Evolutionary conservation across 2,888 invertebrate genomes (phyloP).

Genomic region (Ditula angustiorana): DNA sequence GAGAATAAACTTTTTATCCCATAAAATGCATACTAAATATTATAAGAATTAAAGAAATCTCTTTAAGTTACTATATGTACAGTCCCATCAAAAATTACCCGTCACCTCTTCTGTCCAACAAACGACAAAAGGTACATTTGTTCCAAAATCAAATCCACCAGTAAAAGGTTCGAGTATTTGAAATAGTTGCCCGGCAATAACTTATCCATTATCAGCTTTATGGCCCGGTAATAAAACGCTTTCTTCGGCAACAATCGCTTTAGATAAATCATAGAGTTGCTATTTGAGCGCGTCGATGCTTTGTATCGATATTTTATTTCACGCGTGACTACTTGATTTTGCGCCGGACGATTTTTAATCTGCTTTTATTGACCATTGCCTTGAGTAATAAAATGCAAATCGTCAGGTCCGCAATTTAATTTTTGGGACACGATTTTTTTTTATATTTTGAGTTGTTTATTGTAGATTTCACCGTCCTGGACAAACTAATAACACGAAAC

Average conservation of each 20-base stretch:
- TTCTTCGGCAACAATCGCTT: conserved; percentile 36
- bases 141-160: conserved; percentile 27
- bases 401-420: too few relatives aligned
- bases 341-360: too few relatives aligned
- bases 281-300: conserved; percentile 1
- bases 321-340: conserved; percentile 12
- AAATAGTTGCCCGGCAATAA: conserved; percentile 34
- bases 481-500: too few relatives aligned
- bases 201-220: conserved; percentile 40
- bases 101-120: neutral
- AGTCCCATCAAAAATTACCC: neutral
- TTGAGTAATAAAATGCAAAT: too few relatives aligned
- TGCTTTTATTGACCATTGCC: too few relatives aligned
- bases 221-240: conserved; percentile 37
- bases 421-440: too few relatives aligned
- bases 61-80: too few relatives aligned
- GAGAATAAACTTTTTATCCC: too few relatives aligned
- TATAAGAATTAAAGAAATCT: too few relatives aligned
- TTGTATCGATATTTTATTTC: conserved; percentile 33
- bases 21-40: too few relatives aligned
- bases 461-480: too few relatives aligned
- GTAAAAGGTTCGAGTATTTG: conserved; percentile 27
- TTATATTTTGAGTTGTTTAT: too few relatives aligned
- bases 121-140: conserved; percentile 18
- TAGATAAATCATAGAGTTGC: conserved; percentile 34